Evolutionary conservation across 2,888 invertebrate genomes (phyloP).

Genomic region (Scaptomyza tumidula): DNA sequence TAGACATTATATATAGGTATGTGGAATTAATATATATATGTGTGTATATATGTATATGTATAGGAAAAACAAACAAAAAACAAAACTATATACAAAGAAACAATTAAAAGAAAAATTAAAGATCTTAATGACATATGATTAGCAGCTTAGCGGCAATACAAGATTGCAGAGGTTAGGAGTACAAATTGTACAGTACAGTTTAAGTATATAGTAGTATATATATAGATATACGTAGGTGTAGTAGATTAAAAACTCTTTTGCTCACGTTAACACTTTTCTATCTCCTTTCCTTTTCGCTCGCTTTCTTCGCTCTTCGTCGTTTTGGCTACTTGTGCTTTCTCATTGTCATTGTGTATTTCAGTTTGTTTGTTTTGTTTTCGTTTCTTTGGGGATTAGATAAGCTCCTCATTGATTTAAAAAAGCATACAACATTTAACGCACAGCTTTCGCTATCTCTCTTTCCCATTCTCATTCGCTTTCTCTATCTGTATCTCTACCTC

Average conservation of each 20-base stretch:
- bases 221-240: constrained; percentile 8
- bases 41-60: constrained; percentile 8
- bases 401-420: not conserved
- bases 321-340: not conserved
- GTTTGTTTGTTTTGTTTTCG: not conserved
- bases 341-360: not conserved
- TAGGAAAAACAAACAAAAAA: constrained; percentile 3
- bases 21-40: constrained; percentile 20
- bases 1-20: constrained; percentile 17
- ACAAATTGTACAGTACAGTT: constrained; percentile 23
- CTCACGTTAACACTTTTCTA: constrained; percentile 14
- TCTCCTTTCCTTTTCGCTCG: not conserved
- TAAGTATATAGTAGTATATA: constrained; percentile 2
- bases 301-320: not conserved
- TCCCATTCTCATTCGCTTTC: constrained; percentile 4
- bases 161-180: constrained; percentile 25
- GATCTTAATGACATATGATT: constrained; percentile 14
- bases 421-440: too few relatives aligned
- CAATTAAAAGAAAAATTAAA: constrained; percentile 2
- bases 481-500: not conserved
- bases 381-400: not conserved
- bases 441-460: not conserved
- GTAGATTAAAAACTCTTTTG: constrained; percentile 1
- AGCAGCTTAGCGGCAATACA: constrained; percentile 33
- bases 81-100: not conserved